Evolutionary conservation across 2,797 vertebrate species (phyloP).

Genomic region (Tiaroga cobitis): DNA sequence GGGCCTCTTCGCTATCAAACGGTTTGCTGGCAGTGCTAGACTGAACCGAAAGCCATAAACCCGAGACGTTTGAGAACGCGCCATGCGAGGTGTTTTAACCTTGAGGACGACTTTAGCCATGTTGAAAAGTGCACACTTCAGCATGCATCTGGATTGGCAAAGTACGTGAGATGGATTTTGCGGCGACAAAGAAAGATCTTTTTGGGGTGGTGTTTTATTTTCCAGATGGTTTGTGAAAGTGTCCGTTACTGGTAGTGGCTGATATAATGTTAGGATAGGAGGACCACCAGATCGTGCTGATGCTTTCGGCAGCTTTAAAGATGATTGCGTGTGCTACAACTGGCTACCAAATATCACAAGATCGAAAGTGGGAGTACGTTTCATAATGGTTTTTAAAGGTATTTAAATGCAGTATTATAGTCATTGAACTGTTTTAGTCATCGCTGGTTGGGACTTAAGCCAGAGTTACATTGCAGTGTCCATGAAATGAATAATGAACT

Average conservation of each 20-base stretch:
- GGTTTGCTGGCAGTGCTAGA: constrained; percentile 2
- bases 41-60: constrained; percentile 40
- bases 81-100: neutral
- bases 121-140: constrained; percentile 3
- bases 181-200: neutral
- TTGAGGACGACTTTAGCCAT: neutral
- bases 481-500: neutral
- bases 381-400: neutral
- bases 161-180: neutral
- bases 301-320: constrained; percentile 23
- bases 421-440: constrained; percentile 1
- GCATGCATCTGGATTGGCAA: neutral
- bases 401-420: constrained; percentile 38
- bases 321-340: neutral
- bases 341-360: neutral
- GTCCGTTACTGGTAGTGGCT: neutral
- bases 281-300: constrained; percentile 15
- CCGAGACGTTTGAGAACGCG: neutral
- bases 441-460: neutral
- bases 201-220: neutral
- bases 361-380: neutral
- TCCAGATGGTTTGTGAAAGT: constrained; percentile 29
- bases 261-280: neutral
- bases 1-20: constrained; percentile 16
- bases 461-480: constrained; percentile 6